phyloP scores from a whole-genome alignment of 2,888 invertebrate species.

The Marasmarcha lunaedactyla region DNA sequence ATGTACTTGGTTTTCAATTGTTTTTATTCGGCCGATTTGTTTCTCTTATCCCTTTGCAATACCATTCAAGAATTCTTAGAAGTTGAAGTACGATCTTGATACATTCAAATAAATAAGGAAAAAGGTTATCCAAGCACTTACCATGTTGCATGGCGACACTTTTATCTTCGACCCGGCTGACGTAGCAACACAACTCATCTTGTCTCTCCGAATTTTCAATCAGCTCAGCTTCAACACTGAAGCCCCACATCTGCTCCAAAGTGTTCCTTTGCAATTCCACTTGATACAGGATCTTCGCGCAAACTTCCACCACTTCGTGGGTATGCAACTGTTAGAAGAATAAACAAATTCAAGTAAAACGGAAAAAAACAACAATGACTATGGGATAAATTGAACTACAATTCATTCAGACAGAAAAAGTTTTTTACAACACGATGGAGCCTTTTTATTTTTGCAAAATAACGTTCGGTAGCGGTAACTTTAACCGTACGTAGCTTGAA shows the following conservation, averaged over 20 bases:
- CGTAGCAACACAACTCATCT: conserved; percentile 97
- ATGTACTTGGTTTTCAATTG: too few relatives aligned
- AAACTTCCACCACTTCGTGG: conserved; percentile 95
- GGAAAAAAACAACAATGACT: neutral
- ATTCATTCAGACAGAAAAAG: too few relatives aligned
- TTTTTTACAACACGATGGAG: too few relatives aligned
- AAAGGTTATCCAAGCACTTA: too few relatives aligned
- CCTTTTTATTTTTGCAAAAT: conserved; percentile 6
- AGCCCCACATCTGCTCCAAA: conserved; percentile 97
- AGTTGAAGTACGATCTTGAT: too few relatives aligned
- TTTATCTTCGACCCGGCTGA: conserved; percentile 94
- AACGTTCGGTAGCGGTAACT: conserved; percentile 1
- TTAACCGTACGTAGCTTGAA: too few relatives aligned
- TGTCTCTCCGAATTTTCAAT: conserved; percentile 96
- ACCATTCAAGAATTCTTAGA: too few relatives aligned
- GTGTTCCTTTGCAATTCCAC: conserved; percentile 92
- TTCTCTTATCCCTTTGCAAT: too few relatives aligned
- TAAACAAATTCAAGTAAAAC: conserved; percentile 7
- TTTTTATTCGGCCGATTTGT: too few relatives aligned
- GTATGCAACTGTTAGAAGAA: conserved; percentile 82
- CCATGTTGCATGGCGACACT: conserved; percentile 97
- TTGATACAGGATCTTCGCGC: conserved; percentile 96
- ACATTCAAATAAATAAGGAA: too few relatives aligned
- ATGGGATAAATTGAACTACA: neutral
- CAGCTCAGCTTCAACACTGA: conserved; percentile 96